These are phyloP conservation scores for Austrolebias charrua DNA, from an alignment of 2,797 vertebrate genomes.

Conservation along the genomic window DNA sequence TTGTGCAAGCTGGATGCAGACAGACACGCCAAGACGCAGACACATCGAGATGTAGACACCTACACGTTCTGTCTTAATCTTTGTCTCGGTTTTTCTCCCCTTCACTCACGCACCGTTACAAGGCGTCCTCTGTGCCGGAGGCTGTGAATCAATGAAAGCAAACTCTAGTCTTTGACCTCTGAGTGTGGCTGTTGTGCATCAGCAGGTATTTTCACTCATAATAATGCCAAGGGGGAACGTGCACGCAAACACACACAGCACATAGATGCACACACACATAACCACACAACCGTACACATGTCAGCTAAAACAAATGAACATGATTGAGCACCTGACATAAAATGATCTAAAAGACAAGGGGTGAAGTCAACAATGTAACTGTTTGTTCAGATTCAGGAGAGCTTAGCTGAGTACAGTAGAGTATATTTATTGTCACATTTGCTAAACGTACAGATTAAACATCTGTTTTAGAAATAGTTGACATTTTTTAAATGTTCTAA, in stretches of 20 bases:
- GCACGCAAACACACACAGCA: too few relatives aligned
- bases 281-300: not conserved
- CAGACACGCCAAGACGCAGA: slow-evolving; percentile 50
- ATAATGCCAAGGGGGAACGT: slow-evolving; percentile 60
- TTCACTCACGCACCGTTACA: slow-evolving; percentile 26
- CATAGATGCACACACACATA: slow-evolving; percentile 30
- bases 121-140: slow-evolving; percentile 54
- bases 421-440: not conserved
- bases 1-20: slow-evolving; percentile 65
- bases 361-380: not conserved
- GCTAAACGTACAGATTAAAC: not conserved
- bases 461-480: not conserved
- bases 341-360: slow-evolving; percentile 10
- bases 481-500: not conserved
- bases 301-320: slow-evolving; percentile 44
- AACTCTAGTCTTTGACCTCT: slow-evolving; percentile 68
- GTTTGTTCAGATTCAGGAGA: not conserved
- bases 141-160: slow-evolving; percentile 70
- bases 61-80: slow-evolving; percentile 38
- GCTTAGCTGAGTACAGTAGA: too few relatives aligned
- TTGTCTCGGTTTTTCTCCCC: slow-evolving; percentile 3
- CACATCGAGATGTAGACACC: slow-evolving; percentile 45
- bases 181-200: slow-evolving; percentile 64
- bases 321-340: slow-evolving; percentile 38
- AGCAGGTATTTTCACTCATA: slow-evolving; percentile 77